These are phyloP conservation scores for Lepetodrilus schrolli DNA, from an alignment of 2,888 invertebrate species.

Conservation along the genomic window DNA sequence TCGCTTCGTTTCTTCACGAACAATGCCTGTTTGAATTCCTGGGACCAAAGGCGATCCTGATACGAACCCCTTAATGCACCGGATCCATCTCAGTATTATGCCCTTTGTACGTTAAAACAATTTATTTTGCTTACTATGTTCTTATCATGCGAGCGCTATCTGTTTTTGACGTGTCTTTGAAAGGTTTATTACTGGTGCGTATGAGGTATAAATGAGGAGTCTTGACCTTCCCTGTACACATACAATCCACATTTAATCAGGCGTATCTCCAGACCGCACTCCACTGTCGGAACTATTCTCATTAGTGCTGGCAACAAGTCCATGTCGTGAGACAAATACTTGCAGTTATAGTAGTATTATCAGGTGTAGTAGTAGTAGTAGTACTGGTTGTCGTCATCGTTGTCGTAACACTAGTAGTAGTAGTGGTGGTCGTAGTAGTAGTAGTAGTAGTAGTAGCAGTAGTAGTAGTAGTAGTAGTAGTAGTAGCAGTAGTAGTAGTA, in stretches of 20 bases:
- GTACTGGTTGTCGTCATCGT: neutral
- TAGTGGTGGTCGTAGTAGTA: no score
- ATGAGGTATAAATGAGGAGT: neutral
- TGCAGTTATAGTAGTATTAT: no score
- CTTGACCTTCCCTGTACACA: neutral
- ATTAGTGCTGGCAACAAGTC: no score
- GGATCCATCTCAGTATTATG: neutral
- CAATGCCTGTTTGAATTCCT: neutral
- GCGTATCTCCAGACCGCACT: neutral
- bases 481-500: no score
- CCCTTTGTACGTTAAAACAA: neutral
- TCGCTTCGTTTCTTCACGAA: neutral
- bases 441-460: no score
- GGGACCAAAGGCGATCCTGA: neutral
- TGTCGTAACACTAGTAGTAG: no score
- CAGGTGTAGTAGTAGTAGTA: neutral
- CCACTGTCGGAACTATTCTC: conserved; percentile 6
- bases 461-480: no score
- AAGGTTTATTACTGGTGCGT: neutral
- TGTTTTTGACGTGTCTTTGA: neutral
- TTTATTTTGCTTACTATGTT: neutral
- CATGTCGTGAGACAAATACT: no score
- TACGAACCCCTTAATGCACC: neutral
- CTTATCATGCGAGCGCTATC: neutral
- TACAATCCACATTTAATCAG: conserved; percentile 1